These are phyloP conservation scores for Rhynchophorus ferrugineus DNA, from an alignment of 1,140 invertebrate genomes.

Conservation along the genomic window DNA sequence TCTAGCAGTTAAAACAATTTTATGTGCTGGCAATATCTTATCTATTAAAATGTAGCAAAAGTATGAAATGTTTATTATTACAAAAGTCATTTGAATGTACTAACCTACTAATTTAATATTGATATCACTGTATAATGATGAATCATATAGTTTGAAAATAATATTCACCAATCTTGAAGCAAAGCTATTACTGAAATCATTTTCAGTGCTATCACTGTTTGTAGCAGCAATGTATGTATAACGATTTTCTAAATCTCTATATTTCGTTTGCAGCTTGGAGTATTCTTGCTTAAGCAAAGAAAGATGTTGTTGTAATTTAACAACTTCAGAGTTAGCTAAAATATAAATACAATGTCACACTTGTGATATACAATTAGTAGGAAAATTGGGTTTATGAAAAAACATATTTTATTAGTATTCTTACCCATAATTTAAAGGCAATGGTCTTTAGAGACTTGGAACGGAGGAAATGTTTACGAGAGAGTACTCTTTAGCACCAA, in stretches of 20 bases:
- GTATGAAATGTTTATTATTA: not conserved
- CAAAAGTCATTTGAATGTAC: not conserved
- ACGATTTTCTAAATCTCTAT: constrained; percentile 75
- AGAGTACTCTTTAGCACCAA: too few relatives aligned
- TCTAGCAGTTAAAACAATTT: constrained; percentile 82
- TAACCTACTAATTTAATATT: constrained; percentile 55
- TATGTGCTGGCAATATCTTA: constrained; percentile 70
- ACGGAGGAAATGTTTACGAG: too few relatives aligned
- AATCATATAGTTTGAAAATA: constrained; percentile 71
- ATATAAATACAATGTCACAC: not conserved
- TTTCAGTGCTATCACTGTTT: constrained; percentile 40
- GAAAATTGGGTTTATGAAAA: too few relatives aligned
- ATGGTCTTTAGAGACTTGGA: too few relatives aligned
- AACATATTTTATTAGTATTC: too few relatives aligned
- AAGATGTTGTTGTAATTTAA: constrained; percentile 82
- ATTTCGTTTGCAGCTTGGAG: constrained; percentile 76
- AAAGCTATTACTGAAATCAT: constrained; percentile 56
- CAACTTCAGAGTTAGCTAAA: constrained; percentile 46
- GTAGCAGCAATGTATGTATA: constrained; percentile 60
- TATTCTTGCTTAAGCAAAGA: constrained; percentile 82
- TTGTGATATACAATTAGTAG: not conserved
- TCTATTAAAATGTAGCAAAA: constrained; percentile 32
- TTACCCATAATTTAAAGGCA: not conserved
- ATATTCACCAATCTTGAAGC: constrained; percentile 70
- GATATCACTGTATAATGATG: constrained; percentile 72